Conservation (phyloP, 2,888 invertebrate species). For the Dasysyrphus albostriatus region DNA sequence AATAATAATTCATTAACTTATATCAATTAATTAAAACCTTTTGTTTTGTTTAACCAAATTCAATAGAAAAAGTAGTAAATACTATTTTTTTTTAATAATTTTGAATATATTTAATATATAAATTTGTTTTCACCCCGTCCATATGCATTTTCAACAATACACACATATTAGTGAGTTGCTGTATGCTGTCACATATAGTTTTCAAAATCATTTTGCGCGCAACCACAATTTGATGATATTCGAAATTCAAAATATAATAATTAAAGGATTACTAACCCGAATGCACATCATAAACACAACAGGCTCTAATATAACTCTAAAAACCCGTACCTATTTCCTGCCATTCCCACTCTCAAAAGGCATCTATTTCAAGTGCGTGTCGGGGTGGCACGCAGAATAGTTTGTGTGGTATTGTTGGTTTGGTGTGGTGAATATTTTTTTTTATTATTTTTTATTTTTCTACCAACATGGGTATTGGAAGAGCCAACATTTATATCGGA, state of each 20-base stretch:
- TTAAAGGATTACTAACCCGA: conserved; percentile 16
- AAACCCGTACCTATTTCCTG: neutral
- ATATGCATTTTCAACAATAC: neutral
- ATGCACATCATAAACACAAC: neutral
- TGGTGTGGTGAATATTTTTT: conserved; percentile 38
- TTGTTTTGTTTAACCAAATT: neutral
- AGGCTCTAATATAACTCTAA: neutral
- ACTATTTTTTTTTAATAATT: neutral
- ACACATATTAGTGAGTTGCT: neutral
- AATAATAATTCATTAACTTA: too few relatives aligned
- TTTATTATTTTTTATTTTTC: conserved; percentile 6
- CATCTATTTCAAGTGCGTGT: conserved; percentile 36
- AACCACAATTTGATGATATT: conserved; percentile 32
- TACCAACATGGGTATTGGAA: neutral
- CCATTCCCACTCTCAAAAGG: neutral
- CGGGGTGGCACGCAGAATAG: conserved; percentile 16
- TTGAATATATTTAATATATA: neutral
- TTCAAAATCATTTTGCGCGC: neutral
- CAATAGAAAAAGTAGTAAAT: neutral
- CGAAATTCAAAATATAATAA: conserved; percentile 31
- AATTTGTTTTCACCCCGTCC: neutral
- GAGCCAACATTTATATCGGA: conserved; percentile 45
- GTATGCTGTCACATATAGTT: conserved; percentile 16
- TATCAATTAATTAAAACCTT: neutral
- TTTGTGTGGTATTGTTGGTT: conserved; percentile 12